Conservation (phyloP, 2,888 invertebrate genomes). For the Andrena dorsata region DNA sequence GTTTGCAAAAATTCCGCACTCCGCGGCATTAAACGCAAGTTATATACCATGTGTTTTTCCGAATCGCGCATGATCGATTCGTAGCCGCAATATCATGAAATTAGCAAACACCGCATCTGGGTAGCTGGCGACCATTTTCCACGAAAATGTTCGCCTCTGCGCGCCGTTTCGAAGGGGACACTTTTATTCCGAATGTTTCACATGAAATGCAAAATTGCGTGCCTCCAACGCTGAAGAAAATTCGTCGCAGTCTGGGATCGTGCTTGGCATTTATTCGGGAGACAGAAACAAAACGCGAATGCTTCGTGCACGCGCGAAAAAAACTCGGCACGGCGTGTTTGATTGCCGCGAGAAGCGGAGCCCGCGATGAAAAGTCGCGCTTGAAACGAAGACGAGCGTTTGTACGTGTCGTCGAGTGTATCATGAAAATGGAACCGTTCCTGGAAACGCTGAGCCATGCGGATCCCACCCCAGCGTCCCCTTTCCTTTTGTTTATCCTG, state of each 20-base stretch:
- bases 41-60: too few relatives aligned
- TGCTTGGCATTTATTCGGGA: background rate
- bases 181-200: background rate
- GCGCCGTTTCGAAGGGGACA: background rate
- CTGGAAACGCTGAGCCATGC: background rate
- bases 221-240: background rate
- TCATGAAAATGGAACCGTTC: constrained; percentile 7
- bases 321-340: background rate
- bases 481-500: background rate
- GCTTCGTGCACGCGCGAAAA: background rate
- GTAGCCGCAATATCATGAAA: background rate
- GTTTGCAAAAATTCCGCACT: too few relatives aligned
- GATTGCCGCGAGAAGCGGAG: constrained; percentile 9
- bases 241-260: background rate
- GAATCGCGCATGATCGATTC: too few relatives aligned
- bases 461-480: too few relatives aligned
- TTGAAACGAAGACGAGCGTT: constrained; percentile 4
- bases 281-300: background rate
- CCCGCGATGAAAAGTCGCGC: background rate
- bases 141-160: background rate
- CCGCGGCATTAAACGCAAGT: too few relatives aligned
- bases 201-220: background rate
- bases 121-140: background rate
- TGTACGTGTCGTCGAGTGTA: constrained; percentile 10
- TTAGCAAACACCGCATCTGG: background rate